A percentile compares a stretch with the other conserved stretches of the same genome.
These are phyloP conservation scores for Aquatica leii DNA, from an alignment of 2,888 invertebrate genomes.

Conservation along the genomic window DNA sequence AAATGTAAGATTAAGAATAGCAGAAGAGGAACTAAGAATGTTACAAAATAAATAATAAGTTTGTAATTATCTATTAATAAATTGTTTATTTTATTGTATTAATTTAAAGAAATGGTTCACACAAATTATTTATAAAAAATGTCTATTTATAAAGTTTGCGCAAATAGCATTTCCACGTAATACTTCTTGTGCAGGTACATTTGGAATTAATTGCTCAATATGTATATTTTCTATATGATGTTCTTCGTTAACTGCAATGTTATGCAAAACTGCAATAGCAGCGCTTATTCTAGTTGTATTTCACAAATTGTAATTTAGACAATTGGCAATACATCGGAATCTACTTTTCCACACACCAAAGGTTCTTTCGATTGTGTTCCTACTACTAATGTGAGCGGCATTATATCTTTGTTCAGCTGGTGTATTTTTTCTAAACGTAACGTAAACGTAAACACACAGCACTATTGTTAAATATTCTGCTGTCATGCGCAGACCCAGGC, in stretches of 20 bases:
- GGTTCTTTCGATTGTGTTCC: too few species aligned
- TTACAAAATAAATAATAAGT: too few species aligned
- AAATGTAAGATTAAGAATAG: too few species aligned
- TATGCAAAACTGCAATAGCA: background rate
- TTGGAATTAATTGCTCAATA: background rate
- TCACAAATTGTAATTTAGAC: background rate
- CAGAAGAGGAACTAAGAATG: too few species aligned
- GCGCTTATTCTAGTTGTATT: background rate
- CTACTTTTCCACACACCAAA: too few species aligned
- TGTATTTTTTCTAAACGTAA: background rate
- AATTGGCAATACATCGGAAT: background rate
- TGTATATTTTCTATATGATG: background rate
- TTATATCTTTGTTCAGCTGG: background rate
- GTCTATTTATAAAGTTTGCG: too few species aligned
- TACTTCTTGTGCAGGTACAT: background rate
- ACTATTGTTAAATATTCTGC: too few species aligned
- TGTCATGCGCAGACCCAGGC: constrained; percentile 7
- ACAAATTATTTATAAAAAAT: too few species aligned
- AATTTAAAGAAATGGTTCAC: too few species aligned
- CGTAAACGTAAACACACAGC: background rate
- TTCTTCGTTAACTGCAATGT: background rate
- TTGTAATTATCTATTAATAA: too few species aligned
- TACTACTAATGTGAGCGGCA: too few species aligned
- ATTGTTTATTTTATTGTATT: too few species aligned
- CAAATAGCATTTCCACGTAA: background rate